Percentiles rank a stretch among this genome's conserved stretches.
Evolutionary conservation across 2,888 invertebrate genomes (phyloP).

Genomic region (Ferdinandea cuprea): DNA sequence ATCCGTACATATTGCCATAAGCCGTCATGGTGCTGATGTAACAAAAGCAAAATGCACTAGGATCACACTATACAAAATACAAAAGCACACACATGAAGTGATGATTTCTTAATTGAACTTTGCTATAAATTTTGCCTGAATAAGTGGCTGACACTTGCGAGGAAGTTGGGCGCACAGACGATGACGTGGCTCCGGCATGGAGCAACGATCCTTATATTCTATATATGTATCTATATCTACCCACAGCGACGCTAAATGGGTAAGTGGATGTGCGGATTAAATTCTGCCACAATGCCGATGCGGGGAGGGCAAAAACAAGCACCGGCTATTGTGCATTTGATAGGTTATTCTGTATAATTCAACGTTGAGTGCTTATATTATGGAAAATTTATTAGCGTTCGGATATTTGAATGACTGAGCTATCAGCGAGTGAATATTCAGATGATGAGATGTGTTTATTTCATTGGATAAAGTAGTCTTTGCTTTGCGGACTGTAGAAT

Average conservation of each 20-base stretch:
- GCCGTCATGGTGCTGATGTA: slow-evolving; percentile 17
- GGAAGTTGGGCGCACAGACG: slow-evolving; percentile 59
- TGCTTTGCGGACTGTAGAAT: too few species aligned
- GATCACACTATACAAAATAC: slow-evolving; percentile 44
- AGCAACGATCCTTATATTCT: slow-evolving; percentile 19
- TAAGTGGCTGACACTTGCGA: slow-evolving; percentile 62
- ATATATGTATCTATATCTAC: too few species aligned
- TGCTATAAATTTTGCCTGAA: slow-evolving; percentile 76
- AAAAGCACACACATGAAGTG: slow-evolving; percentile 75
- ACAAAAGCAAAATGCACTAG: slow-evolving; percentile 15
- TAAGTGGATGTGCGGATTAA: slow-evolving; percentile 52
- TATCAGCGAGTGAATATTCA: background rate
- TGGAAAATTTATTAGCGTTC: slow-evolving; percentile 15
- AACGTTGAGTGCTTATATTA: slow-evolving; percentile 41
- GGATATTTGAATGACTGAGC: background rate
- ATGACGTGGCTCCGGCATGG: slow-evolving; percentile 56
- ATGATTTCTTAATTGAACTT: slow-evolving; percentile 77
- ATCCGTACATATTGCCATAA: slow-evolving; percentile 35
- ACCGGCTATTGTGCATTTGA: slow-evolving; percentile 33
- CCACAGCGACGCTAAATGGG: slow-evolving; percentile 22
- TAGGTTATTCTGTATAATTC: slow-evolving; percentile 33
- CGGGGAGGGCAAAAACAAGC: slow-evolving; percentile 18
- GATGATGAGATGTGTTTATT: too few species aligned
- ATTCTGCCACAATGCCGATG: slow-evolving; percentile 7
- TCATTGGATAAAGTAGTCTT: too few species aligned